These are phyloP conservation scores for Clistopyga incitator DNA, from an alignment of 2,888 invertebrate species.

Conservation along the genomic window DNA sequence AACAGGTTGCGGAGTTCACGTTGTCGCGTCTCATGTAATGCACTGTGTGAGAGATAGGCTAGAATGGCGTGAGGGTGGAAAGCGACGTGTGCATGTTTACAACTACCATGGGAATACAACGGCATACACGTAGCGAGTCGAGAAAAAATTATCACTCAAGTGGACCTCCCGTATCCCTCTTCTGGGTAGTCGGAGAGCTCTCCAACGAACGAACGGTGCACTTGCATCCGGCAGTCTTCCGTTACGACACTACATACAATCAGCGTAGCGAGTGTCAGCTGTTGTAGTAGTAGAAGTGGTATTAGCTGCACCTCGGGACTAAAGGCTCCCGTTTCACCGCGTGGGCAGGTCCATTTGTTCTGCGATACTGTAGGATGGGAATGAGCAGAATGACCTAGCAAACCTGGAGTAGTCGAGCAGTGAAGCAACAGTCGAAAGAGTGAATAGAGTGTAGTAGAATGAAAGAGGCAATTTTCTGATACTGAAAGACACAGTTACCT, in stretches of 20 bases:
- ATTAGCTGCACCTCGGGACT: constrained; percentile 56
- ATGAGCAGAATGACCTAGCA: constrained; percentile 16
- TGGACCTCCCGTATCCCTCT: constrained; percentile 44
- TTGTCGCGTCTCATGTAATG: constrained; percentile 68
- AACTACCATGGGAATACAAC: background rate
- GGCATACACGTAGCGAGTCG: constrained; percentile 38
- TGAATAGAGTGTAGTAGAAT: background rate
- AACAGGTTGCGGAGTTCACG: constrained; percentile 73
- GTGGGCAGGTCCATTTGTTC: constrained; percentile 57
- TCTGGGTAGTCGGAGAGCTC: constrained; percentile 24
- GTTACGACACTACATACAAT: background rate
- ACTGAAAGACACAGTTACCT: constrained; percentile 15
- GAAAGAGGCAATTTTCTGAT: background rate
- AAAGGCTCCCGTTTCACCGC: constrained; percentile 53
- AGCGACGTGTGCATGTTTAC: constrained; percentile 1
- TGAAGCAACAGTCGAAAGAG: background rate
- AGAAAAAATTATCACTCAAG: constrained; percentile 76
- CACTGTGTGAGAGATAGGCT: constrained; percentile 62
- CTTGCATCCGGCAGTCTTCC: background rate
- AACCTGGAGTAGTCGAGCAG: background rate
- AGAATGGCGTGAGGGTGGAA: constrained; percentile 20
- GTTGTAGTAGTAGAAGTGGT: constrained; percentile 34
- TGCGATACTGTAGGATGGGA: constrained; percentile 24
- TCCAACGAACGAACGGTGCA: constrained; percentile 25
- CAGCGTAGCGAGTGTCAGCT: background rate